Evolutionary conservation across 2,888 invertebrate genomes (phyloP).

Genomic region (Acanthosepion esculentum): DNA sequence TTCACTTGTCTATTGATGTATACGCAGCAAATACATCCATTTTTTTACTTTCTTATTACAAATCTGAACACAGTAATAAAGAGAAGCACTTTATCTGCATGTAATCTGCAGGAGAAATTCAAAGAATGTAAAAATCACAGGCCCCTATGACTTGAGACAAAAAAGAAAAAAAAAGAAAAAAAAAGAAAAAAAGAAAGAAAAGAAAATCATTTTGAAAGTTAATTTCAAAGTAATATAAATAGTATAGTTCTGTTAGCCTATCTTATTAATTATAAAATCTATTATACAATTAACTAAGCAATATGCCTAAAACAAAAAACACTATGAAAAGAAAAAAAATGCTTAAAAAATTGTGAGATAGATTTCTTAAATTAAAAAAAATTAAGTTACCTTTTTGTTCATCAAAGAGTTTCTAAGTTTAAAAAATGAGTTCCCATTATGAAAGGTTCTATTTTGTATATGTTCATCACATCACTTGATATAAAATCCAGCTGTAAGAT

Average conservation of each 20-base stretch:
- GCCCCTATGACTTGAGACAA: background rate
- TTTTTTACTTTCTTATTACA: background rate
- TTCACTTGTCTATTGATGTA: background rate
- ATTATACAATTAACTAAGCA: background rate
- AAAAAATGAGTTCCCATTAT: background rate
- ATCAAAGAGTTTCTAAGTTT: background rate
- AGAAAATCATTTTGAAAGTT: background rate
- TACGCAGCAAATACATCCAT: background rate
- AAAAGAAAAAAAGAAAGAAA: too few species aligned
- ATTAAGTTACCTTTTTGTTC: background rate
- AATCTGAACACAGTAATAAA: background rate
- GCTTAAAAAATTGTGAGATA: background rate
- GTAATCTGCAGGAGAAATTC: too few species aligned
- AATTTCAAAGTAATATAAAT: background rate
- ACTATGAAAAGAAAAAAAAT: background rate
- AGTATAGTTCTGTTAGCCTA: background rate
- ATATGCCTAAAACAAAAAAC: background rate
- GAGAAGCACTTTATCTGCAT: background rate
- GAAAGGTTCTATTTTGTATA: background rate
- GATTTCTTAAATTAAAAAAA: background rate
- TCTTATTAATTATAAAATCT: background rate
- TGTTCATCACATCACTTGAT: background rate
- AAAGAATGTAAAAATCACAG: background rate
- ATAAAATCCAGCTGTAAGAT: conserved; percentile 33
- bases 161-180: too few species aligned